Conservation (phyloP, 2,113 vertebrate species). For the Lamprotornis superbus region DNA sequence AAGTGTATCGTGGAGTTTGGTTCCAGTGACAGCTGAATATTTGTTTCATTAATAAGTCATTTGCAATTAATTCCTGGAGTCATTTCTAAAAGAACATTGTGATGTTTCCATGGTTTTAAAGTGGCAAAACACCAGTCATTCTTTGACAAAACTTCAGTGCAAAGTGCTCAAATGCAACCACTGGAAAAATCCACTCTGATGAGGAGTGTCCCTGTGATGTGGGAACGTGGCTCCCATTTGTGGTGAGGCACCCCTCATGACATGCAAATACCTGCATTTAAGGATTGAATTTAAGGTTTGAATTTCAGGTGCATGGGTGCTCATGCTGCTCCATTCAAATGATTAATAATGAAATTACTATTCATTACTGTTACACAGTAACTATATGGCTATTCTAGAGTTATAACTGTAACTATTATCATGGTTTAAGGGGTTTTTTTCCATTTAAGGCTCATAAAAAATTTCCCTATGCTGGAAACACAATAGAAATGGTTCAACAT, state of each 20-base stretch:
- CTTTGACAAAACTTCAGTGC: slow-evolving; percentile 23
- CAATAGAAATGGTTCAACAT: not conserved
- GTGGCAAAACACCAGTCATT: slow-evolving; percentile 11
- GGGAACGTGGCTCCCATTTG: not conserved
- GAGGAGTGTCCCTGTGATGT: not conserved
- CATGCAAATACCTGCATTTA: not conserved
- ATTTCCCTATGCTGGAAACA: not conserved
- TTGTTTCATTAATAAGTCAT: slow-evolving; percentile 74
- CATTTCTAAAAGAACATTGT: slow-evolving; percentile 49
- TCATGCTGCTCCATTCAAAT: not conserved
- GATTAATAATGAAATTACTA: not conserved
- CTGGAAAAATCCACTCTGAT: not conserved
- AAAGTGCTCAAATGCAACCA: not conserved
- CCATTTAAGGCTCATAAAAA: not conserved
- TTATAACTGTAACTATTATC: not conserved
- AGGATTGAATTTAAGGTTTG: not conserved
- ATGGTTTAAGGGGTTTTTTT: not conserved
- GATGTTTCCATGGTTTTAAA: slow-evolving; percentile 47
- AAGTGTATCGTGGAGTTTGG: slow-evolving; percentile 20
- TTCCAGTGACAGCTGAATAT: slow-evolving; percentile 67
- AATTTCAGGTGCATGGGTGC: not conserved
- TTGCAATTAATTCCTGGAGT: slow-evolving; percentile 63
- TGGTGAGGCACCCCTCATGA: not conserved
- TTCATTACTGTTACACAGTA: not conserved
- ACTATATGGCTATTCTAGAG: not conserved